Conservation (phyloP, 2,113 vertebrate species). For the Pseudorasbora parva region DNA sequence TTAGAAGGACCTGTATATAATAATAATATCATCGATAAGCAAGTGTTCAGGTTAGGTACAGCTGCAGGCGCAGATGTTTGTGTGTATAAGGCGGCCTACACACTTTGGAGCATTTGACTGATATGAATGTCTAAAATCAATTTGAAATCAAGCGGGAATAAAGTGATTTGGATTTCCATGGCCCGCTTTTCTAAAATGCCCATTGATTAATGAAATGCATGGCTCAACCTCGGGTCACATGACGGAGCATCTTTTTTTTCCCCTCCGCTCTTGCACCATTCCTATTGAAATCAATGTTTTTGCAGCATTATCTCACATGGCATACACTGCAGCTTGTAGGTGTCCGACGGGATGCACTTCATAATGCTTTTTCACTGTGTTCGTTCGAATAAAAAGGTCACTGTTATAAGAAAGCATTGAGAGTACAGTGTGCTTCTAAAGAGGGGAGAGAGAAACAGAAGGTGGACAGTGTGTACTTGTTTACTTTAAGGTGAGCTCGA, state of each 20-base stretch:
- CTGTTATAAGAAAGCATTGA: conserved; percentile 12
- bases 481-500: conserved; percentile 19
- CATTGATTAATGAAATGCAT: neutral
- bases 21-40: conserved; percentile 17
- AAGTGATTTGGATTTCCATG: neutral
- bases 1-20: no score
- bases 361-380: conserved; percentile 29
- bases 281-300: no score
- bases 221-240: neutral
- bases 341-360: neutral
- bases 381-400: conserved; percentile 39
- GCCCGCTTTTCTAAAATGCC: neutral
- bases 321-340: neutral
- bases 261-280: no score
- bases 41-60: neutral
- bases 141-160: neutral
- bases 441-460: neutral
- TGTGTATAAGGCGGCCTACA: neutral
- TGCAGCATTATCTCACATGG: no score
- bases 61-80: conserved; percentile 9
- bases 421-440: conserved; percentile 4
- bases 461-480: neutral
- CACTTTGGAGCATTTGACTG: neutral
- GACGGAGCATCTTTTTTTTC: neutral
- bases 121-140: neutral